phyloP scores from a whole-genome alignment of 2,888 invertebrate genomes.

The Rapana venosa region DNA sequence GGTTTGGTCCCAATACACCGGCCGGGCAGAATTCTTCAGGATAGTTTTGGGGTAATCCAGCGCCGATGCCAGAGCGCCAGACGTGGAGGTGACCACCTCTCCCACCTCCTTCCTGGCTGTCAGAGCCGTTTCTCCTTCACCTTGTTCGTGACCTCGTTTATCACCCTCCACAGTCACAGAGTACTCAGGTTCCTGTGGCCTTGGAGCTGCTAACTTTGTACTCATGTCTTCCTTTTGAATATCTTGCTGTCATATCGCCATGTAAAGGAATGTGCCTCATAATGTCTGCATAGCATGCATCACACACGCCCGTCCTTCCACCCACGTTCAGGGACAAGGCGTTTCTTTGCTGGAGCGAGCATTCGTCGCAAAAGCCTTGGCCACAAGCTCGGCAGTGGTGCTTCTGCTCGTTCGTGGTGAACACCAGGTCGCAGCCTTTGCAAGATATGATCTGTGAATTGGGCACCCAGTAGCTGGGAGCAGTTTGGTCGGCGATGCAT shows the following conservation, averaged over 20 bases:
- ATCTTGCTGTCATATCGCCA: not conserved
- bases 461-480: constrained; percentile 89
- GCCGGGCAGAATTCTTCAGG: constrained; percentile 86
- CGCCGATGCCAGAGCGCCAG: constrained; percentile 85
- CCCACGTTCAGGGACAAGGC: constrained; percentile 86
- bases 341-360: constrained; percentile 84
- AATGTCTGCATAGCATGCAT: constrained; percentile 81
- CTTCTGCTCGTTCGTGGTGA: constrained; percentile 71
- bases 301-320: constrained; percentile 86
- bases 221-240: not conserved
- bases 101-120: constrained; percentile 80
- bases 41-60: constrained; percentile 86
- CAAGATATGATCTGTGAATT: constrained; percentile 87
- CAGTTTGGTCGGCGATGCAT: constrained; percentile 88
- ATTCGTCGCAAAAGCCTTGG: constrained; percentile 87
- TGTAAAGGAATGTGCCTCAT: not conserved
- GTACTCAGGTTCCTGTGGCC: not conserved
- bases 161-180: not conserved
- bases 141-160: not conserved
- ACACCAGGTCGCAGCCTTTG: constrained; percentile 81
- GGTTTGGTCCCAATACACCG: constrained; percentile 88
- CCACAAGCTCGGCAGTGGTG: constrained; percentile 88
- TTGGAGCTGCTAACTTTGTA: not conserved
- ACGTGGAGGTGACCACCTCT: constrained; percentile 86
- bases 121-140: constrained; percentile 8